Percentiles rank a stretch among this genome's conserved stretches.
These are phyloP conservation scores for Alectura lathami DNA, from an alignment of 2,113 vertebrate species.

Conservation along the genomic window DNA sequence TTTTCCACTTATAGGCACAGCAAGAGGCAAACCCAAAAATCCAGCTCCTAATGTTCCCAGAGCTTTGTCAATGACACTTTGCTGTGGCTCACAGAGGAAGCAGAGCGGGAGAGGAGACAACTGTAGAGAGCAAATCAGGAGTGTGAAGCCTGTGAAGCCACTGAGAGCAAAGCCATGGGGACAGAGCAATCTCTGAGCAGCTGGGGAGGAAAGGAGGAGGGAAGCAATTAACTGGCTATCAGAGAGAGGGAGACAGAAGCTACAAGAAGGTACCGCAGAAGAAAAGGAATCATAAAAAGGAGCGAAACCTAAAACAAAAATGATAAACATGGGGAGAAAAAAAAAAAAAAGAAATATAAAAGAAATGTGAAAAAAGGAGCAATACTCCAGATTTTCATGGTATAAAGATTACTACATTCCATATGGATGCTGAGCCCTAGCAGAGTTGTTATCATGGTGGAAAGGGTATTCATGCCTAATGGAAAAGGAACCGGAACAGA, in stretches of 20 bases:
- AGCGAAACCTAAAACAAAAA: background rate
- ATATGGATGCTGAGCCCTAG: background rate
- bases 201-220: background rate
- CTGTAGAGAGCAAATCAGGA: conserved; percentile 25
- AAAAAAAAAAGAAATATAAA: background rate
- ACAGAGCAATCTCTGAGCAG: background rate
- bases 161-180: background rate
- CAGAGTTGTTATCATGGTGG: background rate
- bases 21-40: background rate
- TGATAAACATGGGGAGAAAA: background rate
- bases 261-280: background rate
- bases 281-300: background rate
- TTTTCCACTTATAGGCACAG: conserved; percentile 11
- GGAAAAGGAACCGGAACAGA: background rate
- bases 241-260: background rate
- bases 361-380: background rate
- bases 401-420: background rate
- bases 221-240: background rate
- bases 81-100: background rate
- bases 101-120: background rate
- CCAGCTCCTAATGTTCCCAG: background rate
- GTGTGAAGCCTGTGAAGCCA: background rate
- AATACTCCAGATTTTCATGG: background rate
- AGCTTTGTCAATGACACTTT: conserved; percentile 10
- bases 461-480: background rate